Evolutionary conservation across 2,113 vertebrate species (phyloP).

Genomic region (Gallinago paraguaiae): DNA sequence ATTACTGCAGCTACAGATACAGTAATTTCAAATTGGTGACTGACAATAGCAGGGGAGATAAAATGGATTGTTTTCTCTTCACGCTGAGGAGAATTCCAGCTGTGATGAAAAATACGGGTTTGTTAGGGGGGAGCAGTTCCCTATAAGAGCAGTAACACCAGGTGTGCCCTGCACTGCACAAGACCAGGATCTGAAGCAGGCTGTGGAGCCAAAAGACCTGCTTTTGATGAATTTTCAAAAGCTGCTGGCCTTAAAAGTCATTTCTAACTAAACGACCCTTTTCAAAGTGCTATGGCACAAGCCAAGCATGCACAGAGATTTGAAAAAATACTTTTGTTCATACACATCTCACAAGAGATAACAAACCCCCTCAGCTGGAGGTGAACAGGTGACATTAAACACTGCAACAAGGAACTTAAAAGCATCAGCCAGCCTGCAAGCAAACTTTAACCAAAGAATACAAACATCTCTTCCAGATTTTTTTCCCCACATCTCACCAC

Average conservation of each 20-base stretch:
- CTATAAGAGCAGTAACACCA: background rate
- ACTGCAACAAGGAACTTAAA: background rate
- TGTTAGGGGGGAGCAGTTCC: background rate
- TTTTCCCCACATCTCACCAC: background rate
- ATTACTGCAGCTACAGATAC: background rate
- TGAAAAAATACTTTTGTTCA: background rate
- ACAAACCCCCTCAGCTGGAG: background rate
- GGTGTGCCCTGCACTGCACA: background rate
- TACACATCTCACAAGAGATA: background rate
- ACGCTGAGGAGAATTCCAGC: background rate
- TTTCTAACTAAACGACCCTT: background rate
- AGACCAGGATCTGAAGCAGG: background rate
- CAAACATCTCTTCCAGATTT: background rate
- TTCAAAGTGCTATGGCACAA: background rate
- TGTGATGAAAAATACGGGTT: background rate
- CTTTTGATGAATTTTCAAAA: background rate
- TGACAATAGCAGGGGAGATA: background rate
- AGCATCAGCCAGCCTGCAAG: background rate
- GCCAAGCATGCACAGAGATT: background rate
- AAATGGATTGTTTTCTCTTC: background rate
- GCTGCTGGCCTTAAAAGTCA: background rate
- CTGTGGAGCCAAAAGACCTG: background rate
- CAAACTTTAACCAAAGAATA: background rate
- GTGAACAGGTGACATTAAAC: background rate
- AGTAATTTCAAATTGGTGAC: background rate